Evolutionary conservation across 2,797 vertebrate genomes (phyloP).

Genomic region (Phrynocephalus forsythii): DNA sequence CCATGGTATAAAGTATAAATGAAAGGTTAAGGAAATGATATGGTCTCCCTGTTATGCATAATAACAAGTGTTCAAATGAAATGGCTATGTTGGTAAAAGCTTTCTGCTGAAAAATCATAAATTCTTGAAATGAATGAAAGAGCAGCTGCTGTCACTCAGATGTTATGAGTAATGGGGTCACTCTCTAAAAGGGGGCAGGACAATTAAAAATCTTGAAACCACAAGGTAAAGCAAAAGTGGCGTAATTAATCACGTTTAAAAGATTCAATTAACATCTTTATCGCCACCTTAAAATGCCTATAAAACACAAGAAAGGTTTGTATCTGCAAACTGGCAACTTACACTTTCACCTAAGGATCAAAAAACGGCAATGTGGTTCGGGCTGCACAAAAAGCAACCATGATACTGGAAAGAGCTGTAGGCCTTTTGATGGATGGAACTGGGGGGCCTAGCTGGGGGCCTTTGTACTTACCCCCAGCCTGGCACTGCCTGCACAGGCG

Average conservation of each 20-base stretch:
- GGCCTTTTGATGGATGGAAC: not conserved
- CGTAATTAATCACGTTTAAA: not conserved
- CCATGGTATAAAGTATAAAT: not conserved
- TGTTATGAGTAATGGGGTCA: not conserved
- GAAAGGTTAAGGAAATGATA: conserved; percentile 19
- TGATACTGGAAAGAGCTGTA: not conserved
- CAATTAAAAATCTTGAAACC: not conserved
- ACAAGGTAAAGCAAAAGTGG: not conserved
- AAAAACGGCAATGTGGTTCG: not conserved
- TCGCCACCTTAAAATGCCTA: not conserved
- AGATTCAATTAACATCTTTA: not conserved
- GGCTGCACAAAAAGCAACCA: not conserved
- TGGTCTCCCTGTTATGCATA: not conserved
- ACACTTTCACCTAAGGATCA: not conserved
- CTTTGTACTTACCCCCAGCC: too few relatives aligned
- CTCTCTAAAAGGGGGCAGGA: not conserved
- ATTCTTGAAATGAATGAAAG: conserved; percentile 5
- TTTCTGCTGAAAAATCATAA: not conserved
- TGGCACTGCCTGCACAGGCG: too few relatives aligned
- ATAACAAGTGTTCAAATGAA: conserved; percentile 4
- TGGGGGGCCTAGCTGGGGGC: too few relatives aligned
- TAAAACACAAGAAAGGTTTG: not conserved
- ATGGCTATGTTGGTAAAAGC: not conserved
- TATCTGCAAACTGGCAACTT: not conserved
- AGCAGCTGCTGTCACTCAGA: not conserved